Conservation (phyloP, 2,797 vertebrate genomes). For the Morus bassanus region DNA sequence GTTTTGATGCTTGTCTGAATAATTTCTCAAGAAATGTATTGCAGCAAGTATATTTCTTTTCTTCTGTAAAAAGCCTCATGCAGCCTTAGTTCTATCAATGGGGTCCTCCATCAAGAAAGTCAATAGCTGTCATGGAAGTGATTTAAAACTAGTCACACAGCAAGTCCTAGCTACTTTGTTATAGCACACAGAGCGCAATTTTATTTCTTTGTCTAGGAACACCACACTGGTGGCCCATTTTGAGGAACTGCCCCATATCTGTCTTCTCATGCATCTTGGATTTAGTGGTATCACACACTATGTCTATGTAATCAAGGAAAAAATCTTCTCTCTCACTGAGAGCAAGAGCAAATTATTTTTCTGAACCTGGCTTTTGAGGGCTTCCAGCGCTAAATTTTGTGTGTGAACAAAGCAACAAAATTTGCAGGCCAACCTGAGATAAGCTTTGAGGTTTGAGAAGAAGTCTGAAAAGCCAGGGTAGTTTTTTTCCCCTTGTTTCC, state of each 20-base stretch:
- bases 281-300: background rate
- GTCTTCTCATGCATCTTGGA: background rate
- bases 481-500: background rate
- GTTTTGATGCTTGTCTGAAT: background rate
- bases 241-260: background rate
- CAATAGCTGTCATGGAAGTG: background rate
- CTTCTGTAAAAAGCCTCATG: background rate
- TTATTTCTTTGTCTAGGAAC: background rate
- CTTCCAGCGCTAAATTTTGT: constrained; percentile 6
- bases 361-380: background rate
- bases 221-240: background rate
- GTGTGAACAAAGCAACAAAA: constrained; percentile 49
- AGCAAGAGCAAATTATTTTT: constrained; percentile 10
- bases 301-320: background rate
- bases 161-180: background rate
- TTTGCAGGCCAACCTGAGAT: background rate
- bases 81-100: background rate
- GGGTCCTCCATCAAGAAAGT: background rate
- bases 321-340: background rate
- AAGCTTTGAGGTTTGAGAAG: constrained; percentile 20
- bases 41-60: background rate
- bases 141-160: background rate
- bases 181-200: background rate
- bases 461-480: constrained; percentile 29
- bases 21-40: background rate